A percentile compares a stretch with the other conserved stretches of the same genome.
Conservation (phyloP, 1,140 invertebrate species). For the Pemphigus obesinymphae region DNA sequence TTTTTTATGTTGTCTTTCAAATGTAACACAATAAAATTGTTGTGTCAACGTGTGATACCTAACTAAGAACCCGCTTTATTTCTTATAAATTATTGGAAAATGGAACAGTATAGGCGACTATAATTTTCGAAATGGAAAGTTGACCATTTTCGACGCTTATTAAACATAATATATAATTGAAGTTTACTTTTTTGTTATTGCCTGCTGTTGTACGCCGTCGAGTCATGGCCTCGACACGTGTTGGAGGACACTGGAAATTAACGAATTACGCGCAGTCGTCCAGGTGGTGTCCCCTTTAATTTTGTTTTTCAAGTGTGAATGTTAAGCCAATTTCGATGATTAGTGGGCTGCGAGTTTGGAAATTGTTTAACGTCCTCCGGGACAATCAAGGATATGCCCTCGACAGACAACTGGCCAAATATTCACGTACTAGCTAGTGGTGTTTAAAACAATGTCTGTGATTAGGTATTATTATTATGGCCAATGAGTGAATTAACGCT, state of each 20-base stretch:
- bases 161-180: neutral
- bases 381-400: slow-evolving; percentile 37
- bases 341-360: neutral
- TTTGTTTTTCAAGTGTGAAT: slow-evolving; percentile 6
- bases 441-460: neutral
- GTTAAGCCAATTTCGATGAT: neutral
- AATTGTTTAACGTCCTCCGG: neutral
- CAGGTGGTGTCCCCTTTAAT: neutral
- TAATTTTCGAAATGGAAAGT: slow-evolving; percentile 25
- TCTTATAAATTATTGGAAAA: too few relatives aligned
- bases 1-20: neutral
- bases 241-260: neutral
- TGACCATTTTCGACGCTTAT: neutral
- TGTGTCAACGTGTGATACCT: too few relatives aligned
- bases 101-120: neutral
- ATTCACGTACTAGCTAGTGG: neutral
- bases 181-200: neutral
- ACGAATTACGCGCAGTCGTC: neutral
- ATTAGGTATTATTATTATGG: neutral
- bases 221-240: neutral
- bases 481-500: slow-evolving; percentile 6
- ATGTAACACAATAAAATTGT: neutral
- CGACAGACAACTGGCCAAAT: neutral
- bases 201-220: neutral
- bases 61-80: too few relatives aligned